Evolutionary conservation across 2,888 invertebrate species (phyloP).

Genomic region (Dicyrtoma fusca): DNA sequence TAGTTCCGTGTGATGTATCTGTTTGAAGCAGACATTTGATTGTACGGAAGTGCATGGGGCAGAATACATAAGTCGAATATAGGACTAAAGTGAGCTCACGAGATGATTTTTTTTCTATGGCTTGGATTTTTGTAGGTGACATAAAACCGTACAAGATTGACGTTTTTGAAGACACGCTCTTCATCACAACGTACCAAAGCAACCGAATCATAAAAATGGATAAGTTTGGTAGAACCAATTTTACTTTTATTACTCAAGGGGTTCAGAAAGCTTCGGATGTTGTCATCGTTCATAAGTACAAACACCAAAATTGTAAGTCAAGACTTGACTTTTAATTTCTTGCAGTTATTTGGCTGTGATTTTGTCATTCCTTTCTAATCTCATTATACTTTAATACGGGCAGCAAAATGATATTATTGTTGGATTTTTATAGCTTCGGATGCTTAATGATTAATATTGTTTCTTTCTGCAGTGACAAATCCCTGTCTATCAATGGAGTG

Average conservation of each 20-base stretch:
- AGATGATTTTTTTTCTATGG: conserved; percentile 11
- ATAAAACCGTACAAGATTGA: conserved; percentile 73
- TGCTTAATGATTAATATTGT: too few species aligned
- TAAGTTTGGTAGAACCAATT: conserved; percentile 69
- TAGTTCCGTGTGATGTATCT: too few species aligned
- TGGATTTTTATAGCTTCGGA: too few species aligned
- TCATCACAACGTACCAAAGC: conserved; percentile 68
- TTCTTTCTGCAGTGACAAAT: conserved; percentile 54
- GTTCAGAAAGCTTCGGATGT: conserved; percentile 67
- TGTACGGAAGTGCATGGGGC: background rate
- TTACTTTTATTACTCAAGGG: conserved; percentile 61
- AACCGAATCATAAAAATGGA: conserved; percentile 69
- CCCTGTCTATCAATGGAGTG: conserved; percentile 66
- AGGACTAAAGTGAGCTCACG: background rate
- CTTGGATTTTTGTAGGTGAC: conserved; percentile 58
- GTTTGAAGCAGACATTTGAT: background rate
- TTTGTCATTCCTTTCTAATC: background rate
- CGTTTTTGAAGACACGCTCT: conserved; percentile 73
- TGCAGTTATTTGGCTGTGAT: too few species aligned
- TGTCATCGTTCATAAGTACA: conserved; percentile 70
- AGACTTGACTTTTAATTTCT: conserved; percentile 6
- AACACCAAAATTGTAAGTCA: conserved; percentile 60
- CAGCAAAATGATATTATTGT: too few species aligned
- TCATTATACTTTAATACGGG: too few species aligned
- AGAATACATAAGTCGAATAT: conserved; percentile 2